These are phyloP conservation scores for Argyresthia albistria DNA, from an alignment of 2,888 invertebrate genomes.

Conservation along the genomic window DNA sequence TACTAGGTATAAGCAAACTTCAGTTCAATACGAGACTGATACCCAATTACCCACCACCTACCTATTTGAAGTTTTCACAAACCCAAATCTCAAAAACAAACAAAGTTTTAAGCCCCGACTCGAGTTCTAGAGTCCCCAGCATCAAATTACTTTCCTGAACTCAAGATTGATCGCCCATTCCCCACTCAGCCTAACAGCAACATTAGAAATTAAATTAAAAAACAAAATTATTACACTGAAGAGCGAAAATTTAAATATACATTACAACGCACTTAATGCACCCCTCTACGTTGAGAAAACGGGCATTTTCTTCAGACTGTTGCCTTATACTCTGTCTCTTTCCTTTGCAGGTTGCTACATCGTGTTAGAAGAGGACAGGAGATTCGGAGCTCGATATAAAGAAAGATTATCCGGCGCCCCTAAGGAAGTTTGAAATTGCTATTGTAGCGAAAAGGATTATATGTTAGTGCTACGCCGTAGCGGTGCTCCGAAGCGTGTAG, in stretches of 20 bases:
- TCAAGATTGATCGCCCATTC: constrained; percentile 9
- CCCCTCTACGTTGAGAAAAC: constrained; percentile 67
- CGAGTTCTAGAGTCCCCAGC: neutral
- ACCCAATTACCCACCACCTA: no score
- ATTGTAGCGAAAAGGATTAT: constrained; percentile 75
- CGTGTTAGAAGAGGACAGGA: constrained; percentile 28
- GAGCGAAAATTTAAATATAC: constrained; percentile 69
- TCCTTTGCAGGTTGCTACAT: constrained; percentile 10
- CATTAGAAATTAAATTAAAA: constrained; percentile 71
- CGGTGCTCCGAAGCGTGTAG: constrained; percentile 15
- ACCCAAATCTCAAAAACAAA: no score
- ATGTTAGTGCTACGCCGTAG: constrained; percentile 71
- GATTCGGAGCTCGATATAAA: constrained; percentile 63
- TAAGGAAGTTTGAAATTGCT: constrained; percentile 75
- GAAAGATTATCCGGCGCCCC: constrained; percentile 74
- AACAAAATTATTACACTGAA: constrained; percentile 65
- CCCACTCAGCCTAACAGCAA: constrained; percentile 46
- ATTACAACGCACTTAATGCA: constrained; percentile 47
- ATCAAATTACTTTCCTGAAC: neutral
- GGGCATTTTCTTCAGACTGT: constrained; percentile 47
- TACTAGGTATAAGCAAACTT: neutral
- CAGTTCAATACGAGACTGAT: no score
- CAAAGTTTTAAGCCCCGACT: no score
- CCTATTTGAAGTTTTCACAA: no score
- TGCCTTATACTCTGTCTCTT: constrained; percentile 28